Base-by-base conservation (phyloP, 2,113 vertebrate species). In the Perca schrenkii region DNA sequence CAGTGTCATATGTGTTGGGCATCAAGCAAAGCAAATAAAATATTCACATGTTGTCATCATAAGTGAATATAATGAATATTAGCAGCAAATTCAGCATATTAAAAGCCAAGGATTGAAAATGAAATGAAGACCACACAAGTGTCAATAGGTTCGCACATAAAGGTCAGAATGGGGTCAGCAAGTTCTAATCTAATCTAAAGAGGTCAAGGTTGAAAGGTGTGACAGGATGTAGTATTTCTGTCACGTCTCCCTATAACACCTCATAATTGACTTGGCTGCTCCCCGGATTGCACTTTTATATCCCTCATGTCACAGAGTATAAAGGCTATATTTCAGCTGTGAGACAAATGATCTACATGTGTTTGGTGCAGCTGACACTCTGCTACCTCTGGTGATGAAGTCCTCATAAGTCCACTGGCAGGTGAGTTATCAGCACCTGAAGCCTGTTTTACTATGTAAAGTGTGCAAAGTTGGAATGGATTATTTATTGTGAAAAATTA, bases 261-360 rank as follows among this genome's bases (percentile, higher is more conserved):
- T 61, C 69, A 75, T 87, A 91, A 90, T 78, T 79, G 86, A 88
- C 69, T 69, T 40, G 8, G 49, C 47, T 28, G 21, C 46, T 85
- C 54, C 77, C 43, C 43, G 46, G 68, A 89, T 87, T 80, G 58
- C 67, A 58, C 83, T 91, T 91, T 88, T 74, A 84, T 87, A 82
- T 46, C 74, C 47, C 34, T 62, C 46, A 10, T 82, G 82, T 86
- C 76, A 85, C 67, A 73, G 54, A 72, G 53, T 57, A 43, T 40
- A 40, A 50, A 40, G 76, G 36, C 56, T 74, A 21, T 92, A 82
- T 83, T 72, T 86, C 72, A 82, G 69, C 76, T 67, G 54, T 6
- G 56, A 61, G 76, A 73, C 64, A 52, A 50, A 77, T 83, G 65
- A 89, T 83, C 75, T 87, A 22, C 53, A 79, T 82, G 65, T 52